These are phyloP conservation scores for Paralvinella palmiformis DNA, from an alignment of 1,140 invertebrate genomes.

Conservation along the genomic window DNA sequence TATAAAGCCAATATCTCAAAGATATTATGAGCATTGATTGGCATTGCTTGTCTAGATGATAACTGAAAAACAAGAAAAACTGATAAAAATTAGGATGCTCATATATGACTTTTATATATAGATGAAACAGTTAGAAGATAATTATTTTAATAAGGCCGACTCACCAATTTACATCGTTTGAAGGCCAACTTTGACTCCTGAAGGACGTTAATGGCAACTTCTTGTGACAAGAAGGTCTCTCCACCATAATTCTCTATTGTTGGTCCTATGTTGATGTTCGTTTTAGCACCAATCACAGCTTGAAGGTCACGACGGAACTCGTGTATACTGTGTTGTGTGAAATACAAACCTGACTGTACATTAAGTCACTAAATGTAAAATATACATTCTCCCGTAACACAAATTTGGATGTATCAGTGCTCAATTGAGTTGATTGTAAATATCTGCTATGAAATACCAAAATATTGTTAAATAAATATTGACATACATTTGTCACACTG, in stretches of 20 bases:
- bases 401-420: too few species aligned
- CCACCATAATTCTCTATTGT: constrained; percentile 89
- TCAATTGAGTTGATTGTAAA: too few species aligned
- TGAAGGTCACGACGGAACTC: constrained; percentile 88
- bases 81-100: too few species aligned
- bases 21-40: constrained; percentile 74
- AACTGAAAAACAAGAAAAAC: too few species aligned
- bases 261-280: constrained; percentile 74
- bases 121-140: constrained; percentile 2
- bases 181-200: constrained; percentile 89
- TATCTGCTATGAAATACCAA: too few species aligned
- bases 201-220: constrained; percentile 86
- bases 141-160: constrained; percentile 29
- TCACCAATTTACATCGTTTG: constrained; percentile 74
- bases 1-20: constrained; percentile 82
- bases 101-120: too few species aligned
- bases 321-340: constrained; percentile 81
- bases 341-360: too few species aligned
- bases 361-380: too few species aligned
- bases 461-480: too few species aligned
- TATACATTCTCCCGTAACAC: too few species aligned
- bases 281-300: constrained; percentile 85
- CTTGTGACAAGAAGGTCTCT: constrained; percentile 94
- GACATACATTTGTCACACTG: too few species aligned
- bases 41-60: constrained; percentile 71